phyloP scores from a whole-genome alignment of 2,888 invertebrate species.

The Sesamia inferens region DNA sequence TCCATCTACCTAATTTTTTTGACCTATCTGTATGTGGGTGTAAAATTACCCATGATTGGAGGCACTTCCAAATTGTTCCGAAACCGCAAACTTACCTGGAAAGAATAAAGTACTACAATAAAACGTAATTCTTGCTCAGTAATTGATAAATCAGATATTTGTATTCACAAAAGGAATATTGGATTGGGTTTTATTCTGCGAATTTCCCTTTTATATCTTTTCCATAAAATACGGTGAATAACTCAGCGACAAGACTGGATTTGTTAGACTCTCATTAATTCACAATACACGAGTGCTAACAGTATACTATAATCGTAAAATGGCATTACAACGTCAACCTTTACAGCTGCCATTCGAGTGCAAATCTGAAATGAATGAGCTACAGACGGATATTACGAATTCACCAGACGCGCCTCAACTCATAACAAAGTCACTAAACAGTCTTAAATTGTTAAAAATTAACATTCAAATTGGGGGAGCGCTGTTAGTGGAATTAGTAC shows the following conservation, averaged over 20 bases:
- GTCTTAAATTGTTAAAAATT: constrained; percentile 89
- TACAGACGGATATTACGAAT: constrained; percentile 71
- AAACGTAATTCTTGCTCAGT: constrained; percentile 60
- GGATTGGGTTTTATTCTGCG: constrained; percentile 41
- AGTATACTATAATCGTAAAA: constrained; percentile 74
- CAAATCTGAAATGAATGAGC: constrained; percentile 78
- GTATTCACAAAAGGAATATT: constrained; percentile 49
- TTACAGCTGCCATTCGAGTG: constrained; percentile 70
- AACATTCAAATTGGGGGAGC: constrained; percentile 88
- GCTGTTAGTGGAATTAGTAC: constrained; percentile 88
- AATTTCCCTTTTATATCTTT: constrained; percentile 43
- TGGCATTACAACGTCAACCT: constrained; percentile 73
- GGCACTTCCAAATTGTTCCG: constrained; percentile 36
- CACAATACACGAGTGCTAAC: constrained; percentile 67
- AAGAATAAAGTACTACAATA: constrained; percentile 66
- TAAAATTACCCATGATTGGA: constrained; percentile 56
- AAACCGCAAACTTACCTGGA: constrained; percentile 66
- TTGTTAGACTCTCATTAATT: constrained; percentile 64
- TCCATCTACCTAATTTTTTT: constrained; percentile 38
- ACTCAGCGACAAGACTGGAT: constrained; percentile 37
- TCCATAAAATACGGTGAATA: constrained; percentile 44
- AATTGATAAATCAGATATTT: constrained; percentile 53
- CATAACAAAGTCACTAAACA: constrained; percentile 84
- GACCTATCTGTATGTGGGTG: constrained; percentile 48
- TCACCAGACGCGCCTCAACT: constrained; percentile 77